Percentiles rank a stretch among this genome's conserved stretches.
Evolutionary conservation across 64 coral and sea anemone species (phyloP).

Genomic region (Pachyseris speciosa): DNA sequence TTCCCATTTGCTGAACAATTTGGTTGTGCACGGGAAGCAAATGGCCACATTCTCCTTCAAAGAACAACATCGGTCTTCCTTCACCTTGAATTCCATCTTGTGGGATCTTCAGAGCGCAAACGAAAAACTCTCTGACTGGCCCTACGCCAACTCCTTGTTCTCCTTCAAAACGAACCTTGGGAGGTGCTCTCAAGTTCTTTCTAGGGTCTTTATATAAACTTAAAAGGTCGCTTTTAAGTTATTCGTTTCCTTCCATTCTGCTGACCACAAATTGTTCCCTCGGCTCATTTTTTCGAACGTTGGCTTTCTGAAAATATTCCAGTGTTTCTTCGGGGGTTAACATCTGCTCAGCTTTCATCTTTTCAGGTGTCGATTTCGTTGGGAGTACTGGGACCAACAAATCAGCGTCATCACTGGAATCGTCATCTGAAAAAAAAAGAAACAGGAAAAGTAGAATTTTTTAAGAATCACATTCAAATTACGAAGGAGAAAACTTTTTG

Average conservation of each 20-base stretch:
- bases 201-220: conserved; percentile 24
- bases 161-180: conserved; percentile 13
- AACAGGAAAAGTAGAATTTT: not conserved
- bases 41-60: conserved; percentile 26
- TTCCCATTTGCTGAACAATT: conserved; percentile 21
- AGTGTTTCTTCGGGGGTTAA: not conserved
- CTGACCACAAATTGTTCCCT: not conserved
- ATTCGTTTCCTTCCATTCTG: conserved; percentile 26
- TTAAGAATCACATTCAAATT: not conserved
- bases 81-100: conserved; percentile 22
- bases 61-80: conserved; percentile 14
- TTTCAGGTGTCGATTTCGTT: not conserved
- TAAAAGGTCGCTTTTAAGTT: conserved; percentile 24
- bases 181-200: not conserved
- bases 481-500: too few relatives aligned
- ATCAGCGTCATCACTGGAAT: not conserved
- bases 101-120: not conserved
- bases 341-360: not conserved
- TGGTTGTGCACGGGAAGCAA: conserved; percentile 26
- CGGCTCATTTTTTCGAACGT: not conserved
- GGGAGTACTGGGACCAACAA: not conserved
- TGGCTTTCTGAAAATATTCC: conserved; percentile 7
- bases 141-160: not conserved
- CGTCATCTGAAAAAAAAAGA: not conserved
- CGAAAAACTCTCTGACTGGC: not conserved